A percentile compares a stretch with the other conserved stretches of the same genome.
These are phyloP conservation scores for Cinclus mexicanus DNA, from an alignment of 2,113 vertebrate genomes.

Conservation along the genomic window DNA sequence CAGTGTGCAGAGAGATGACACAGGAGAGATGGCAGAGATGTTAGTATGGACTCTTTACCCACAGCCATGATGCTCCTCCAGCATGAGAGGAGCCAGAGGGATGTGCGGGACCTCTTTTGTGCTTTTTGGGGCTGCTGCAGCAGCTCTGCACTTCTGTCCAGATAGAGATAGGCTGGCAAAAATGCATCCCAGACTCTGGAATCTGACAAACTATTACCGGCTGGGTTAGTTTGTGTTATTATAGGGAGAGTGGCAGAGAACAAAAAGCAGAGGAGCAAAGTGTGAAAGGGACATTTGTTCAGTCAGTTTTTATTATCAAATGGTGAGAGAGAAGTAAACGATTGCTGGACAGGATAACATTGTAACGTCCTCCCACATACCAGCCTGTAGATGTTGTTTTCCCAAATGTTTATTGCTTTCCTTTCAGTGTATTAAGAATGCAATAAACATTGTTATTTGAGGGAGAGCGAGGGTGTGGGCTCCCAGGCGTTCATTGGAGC, in stretches of 20 bases:
- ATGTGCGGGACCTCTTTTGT: too few relatives aligned
- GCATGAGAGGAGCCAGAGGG: background rate
- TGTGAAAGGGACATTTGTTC: background rate
- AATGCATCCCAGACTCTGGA: background rate
- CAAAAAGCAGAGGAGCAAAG: background rate
- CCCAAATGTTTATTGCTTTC: background rate
- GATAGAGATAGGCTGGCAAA: accelerated
- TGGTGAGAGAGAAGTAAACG: background rate
- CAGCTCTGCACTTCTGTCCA: background rate
- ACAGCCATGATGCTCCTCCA: background rate
- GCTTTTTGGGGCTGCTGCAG: background rate
- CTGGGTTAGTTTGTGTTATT: background rate
- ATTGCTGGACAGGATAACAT: background rate
- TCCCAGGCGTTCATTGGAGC: background rate
- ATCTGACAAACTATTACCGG: background rate
- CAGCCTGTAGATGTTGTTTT: background rate
- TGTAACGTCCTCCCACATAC: background rate
- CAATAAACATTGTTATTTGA: background rate
- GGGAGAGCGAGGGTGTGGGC: background rate
- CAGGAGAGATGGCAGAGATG: background rate
- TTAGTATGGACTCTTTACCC: background rate
- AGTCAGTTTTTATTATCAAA: background rate
- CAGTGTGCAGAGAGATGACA: background rate
- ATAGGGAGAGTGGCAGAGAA: background rate
- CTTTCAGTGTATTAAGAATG: background rate